Evolutionary conservation across 2,888 invertebrate genomes (phyloP).

Genomic region (Dryomyza anilis): DNA sequence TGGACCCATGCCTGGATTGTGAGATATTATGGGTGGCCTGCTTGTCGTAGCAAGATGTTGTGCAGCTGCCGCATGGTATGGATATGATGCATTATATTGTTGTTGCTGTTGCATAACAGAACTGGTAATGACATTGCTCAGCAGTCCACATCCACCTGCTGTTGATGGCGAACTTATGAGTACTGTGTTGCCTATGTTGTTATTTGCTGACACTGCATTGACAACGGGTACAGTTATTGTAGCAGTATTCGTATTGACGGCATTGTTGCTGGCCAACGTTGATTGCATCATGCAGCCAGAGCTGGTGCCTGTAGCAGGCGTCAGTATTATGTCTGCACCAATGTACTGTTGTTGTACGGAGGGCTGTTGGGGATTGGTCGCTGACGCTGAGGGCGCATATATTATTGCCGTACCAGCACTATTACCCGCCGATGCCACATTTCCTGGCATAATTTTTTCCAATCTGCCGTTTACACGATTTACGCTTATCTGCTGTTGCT

Average conservation of each 20-base stretch:
- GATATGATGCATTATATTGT: slow-evolving; percentile 51
- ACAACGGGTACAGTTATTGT: slow-evolving; percentile 20
- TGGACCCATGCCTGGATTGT: slow-evolving; percentile 50
- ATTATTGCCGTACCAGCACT: slow-evolving; percentile 36
- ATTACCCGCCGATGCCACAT: slow-evolving; percentile 31
- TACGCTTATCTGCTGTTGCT: slow-evolving; percentile 53
- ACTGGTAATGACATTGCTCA: slow-evolving; percentile 49
- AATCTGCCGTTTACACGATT: slow-evolving; percentile 56
- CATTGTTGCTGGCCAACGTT: slow-evolving; percentile 41
- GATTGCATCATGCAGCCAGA: slow-evolving; percentile 40
- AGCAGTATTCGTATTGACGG: slow-evolving; percentile 26
- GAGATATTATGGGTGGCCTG: slow-evolving; percentile 50
- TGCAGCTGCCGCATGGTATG: slow-evolving; percentile 48
- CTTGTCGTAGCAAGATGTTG: slow-evolving; percentile 46
- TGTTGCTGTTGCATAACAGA: slow-evolving; percentile 48
- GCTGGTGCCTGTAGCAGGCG: slow-evolving; percentile 31
- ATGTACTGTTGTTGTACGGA: slow-evolving; percentile 35
- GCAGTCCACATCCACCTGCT: slow-evolving; percentile 36
- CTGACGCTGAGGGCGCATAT: slow-evolving; percentile 43
- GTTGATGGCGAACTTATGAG: slow-evolving; percentile 55
- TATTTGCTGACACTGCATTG: slow-evolving; percentile 36
- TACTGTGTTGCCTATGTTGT: slow-evolving; percentile 43
- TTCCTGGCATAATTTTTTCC: slow-evolving; percentile 44
- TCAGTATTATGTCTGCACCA: slow-evolving; percentile 41
- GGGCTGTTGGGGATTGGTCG: slow-evolving; percentile 19